A percentile compares a stretch with the other conserved stretches of the same genome.
Conservation (phyloP, 2,797 vertebrate species). For the Lutjanus argentimaculatus region DNA sequence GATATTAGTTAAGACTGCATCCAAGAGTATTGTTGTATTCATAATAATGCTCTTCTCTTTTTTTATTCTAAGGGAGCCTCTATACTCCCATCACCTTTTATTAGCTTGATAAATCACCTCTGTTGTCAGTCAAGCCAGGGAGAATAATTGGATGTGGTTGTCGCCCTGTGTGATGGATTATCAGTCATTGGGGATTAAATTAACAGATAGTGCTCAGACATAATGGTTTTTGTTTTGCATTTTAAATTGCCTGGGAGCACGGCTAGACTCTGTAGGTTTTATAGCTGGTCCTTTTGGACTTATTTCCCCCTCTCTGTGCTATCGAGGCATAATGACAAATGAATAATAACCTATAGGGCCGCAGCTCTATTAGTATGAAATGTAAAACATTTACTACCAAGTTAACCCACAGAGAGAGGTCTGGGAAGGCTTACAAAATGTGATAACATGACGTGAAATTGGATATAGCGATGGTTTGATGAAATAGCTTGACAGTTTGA, state of each 20-base stretch:
- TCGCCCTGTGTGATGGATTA: constrained; percentile 99
- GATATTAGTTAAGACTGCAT: constrained; percentile 78
- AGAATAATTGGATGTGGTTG: constrained; percentile 99
- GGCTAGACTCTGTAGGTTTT: constrained; percentile 93
- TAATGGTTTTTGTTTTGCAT: constrained; percentile 99
- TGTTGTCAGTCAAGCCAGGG: constrained; percentile 99
- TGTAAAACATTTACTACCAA: constrained; percentile 63
- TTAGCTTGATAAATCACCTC: constrained; percentile 99
- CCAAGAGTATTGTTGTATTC: constrained; percentile 78
- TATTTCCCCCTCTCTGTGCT: constrained; percentile 37
- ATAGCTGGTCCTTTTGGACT: constrained; percentile 86
- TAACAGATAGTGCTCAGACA: constrained; percentile 99
- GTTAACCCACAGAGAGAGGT: constrained; percentile 25
- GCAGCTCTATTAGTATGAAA: constrained; percentile 56
- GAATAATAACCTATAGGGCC: constrained; percentile 64
- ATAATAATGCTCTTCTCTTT: constrained; percentile 76
- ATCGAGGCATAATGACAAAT: constrained; percentile 69
- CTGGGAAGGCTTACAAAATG: background rate
- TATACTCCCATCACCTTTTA: constrained; percentile 99
- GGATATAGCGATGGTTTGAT: constrained; percentile 47
- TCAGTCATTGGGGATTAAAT: constrained; percentile 99
- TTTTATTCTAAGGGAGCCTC: constrained; percentile 93
- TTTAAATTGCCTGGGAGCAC: constrained; percentile 98
- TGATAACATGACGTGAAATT: constrained; percentile 37
- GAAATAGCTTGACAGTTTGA: constrained; percentile 43